phyloP scores from a whole-genome alignment of 2,888 invertebrate genomes.

The Argyresthia albistria region DNA sequence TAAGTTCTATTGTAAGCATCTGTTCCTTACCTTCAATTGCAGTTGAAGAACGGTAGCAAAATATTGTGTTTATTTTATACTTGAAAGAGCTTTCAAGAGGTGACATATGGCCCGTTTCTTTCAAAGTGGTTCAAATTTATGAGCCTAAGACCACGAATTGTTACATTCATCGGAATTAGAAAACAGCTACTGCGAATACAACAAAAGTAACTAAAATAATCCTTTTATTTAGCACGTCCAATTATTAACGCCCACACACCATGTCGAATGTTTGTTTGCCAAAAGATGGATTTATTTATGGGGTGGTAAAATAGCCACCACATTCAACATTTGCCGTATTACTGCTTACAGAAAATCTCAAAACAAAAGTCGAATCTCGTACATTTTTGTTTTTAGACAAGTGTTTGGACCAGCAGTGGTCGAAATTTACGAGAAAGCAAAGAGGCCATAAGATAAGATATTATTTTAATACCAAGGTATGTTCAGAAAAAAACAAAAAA shows the following conservation, averaged over 20 bases:
- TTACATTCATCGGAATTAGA: constrained; percentile 52
- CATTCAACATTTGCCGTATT: too few relatives aligned
- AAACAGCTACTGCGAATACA: constrained; percentile 16
- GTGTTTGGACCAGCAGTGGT: too few relatives aligned
- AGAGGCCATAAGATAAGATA: too few relatives aligned
- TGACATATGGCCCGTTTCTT: constrained; percentile 55
- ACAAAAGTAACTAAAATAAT: neutral
- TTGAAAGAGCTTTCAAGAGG: constrained; percentile 53
- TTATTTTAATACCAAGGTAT: too few relatives aligned
- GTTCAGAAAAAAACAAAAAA: too few relatives aligned
- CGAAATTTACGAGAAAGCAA: too few relatives aligned
- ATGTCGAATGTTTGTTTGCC: constrained; percentile 26
- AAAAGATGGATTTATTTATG: neutral
- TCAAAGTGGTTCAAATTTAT: constrained; percentile 53
- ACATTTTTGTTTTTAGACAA: too few relatives aligned
- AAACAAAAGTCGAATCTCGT: too few relatives aligned
- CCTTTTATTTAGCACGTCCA: neutral
- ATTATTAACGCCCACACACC: constrained; percentile 31
- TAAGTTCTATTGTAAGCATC: constrained; percentile 46
- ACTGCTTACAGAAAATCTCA: too few relatives aligned
- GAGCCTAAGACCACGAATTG: constrained; percentile 46
- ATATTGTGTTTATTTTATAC: constrained; percentile 66
- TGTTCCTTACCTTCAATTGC: constrained; percentile 35
- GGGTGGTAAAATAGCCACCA: too few relatives aligned
- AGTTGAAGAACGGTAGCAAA: constrained; percentile 55